Base-by-base conservation (phyloP, 2,888 invertebrate species). In the Platycheirus rosarum region DNA sequence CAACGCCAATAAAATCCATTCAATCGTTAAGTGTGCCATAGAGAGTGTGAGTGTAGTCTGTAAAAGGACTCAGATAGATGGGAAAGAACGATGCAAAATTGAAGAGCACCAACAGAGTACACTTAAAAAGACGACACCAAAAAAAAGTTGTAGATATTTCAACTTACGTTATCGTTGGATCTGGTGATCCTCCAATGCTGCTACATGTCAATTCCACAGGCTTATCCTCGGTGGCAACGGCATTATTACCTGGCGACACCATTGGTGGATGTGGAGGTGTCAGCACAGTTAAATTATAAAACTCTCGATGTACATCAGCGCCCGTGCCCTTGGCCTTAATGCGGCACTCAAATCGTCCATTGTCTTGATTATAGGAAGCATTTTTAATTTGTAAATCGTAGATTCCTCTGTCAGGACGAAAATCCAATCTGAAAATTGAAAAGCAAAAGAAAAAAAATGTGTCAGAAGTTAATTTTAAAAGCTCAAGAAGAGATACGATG, bases 331-430 rank as follows among this genome's bases (percentile, higher is more conserved):
- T 95, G 82, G 94, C 96, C 92, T 95, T 96, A 87, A 95, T 94
- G 87, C 95, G 95, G 91, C 97, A 98, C 91, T 96, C 97, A 92
- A 97, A 98, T 87, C 94, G 94, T 65, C 97, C 97, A 91, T 97
- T 97, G 92, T 97, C 97, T 16, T 96, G 93, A 88, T 95, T 96
- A 91, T 97, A 98, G 60, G 96, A 95, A 53, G 97, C 96, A 89
- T 96, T 96, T 85, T 94, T 93, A 87, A 98, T 97, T 90, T 95
- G 93, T 87, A 98, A 92, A 91, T 98, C 97, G 92, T 97, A 98
- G 74, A 93, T 93, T 76, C 98, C 97, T 80, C 94, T 93, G 74
- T 93, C 93, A 44, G 96, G 96, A 85, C 94, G 93, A 90, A 94
- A 95, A 88, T 95, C 95, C 87, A 96, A 92, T 90, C 95, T 96